phyloP scores from a whole-genome alignment of 2,113 vertebrate genomes.

The Dolichotis patagonum region DNA sequence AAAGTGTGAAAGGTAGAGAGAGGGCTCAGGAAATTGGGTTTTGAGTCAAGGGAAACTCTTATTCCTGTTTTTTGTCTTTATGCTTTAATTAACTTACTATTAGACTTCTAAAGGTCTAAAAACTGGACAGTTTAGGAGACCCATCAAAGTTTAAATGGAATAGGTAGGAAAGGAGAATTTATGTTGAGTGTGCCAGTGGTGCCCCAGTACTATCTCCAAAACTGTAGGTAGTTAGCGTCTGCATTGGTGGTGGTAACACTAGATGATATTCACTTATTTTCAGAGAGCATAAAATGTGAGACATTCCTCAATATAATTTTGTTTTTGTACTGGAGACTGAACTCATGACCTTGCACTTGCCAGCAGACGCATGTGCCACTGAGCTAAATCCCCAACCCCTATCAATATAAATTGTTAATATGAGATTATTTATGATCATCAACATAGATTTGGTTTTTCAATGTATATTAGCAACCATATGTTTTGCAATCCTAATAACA shows the following conservation, averaged over 20 bases:
- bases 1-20: not conserved
- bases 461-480: not conserved
- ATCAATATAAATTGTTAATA: not conserved
- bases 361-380: no score
- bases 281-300: not conserved
- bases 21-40: constrained; percentile 10
- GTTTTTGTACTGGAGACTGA: no score
- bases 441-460: not conserved
- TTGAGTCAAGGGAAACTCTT: constrained; percentile 51
- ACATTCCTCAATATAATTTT: not conserved
- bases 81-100: not conserved
- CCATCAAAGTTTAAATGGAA: not conserved
- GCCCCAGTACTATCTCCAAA: not conserved
- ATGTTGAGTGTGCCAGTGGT: not conserved
- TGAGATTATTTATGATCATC: not conserved
- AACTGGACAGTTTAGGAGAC: not conserved
- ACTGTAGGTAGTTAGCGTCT: not conserved
- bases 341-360: no score
- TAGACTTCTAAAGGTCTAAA: not conserved
- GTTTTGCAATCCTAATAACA: not conserved
- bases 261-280: not conserved
- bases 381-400: no score
- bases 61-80: constrained; percentile 14
- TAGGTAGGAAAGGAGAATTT: not conserved
- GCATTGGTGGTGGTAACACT: not conserved